These are phyloP conservation scores for Drosophila infuscata DNA, from an alignment of 2,888 invertebrate genomes.

Conservation along the genomic window DNA sequence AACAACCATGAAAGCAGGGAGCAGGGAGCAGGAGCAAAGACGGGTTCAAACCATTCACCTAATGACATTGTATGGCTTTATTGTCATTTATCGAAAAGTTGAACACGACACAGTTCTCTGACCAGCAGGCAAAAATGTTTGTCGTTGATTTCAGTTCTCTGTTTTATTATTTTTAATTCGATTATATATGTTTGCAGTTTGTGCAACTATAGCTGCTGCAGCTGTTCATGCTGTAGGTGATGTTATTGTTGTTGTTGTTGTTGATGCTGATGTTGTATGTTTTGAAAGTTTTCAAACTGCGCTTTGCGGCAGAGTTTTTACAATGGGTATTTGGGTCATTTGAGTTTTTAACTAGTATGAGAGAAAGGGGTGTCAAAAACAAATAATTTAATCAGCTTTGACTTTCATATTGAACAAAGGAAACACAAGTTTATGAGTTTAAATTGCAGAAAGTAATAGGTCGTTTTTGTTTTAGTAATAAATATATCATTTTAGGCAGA, in stretches of 20 bases:
- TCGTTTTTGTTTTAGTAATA: neutral
- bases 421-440: constrained; percentile 1
- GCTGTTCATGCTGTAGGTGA: neutral
- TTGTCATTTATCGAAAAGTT: constrained; percentile 80
- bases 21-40: no score
- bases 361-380: constrained; percentile 4
- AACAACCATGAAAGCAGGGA: constrained; percentile 9
- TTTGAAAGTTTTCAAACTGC: constrained; percentile 47
- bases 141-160: constrained; percentile 57
- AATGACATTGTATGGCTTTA: constrained; percentile 78
- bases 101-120: constrained; percentile 38
- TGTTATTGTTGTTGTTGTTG: constrained; percentile 1
- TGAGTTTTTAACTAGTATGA: neutral
- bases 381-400: constrained; percentile 56
- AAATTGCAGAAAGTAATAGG: neutral
- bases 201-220: constrained; percentile 20
- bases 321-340: constrained; percentile 10
- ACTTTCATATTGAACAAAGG: constrained; percentile 24
- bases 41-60: constrained; percentile 67
- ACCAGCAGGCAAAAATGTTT: constrained; percentile 57
- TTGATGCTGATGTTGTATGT: constrained; percentile 27
- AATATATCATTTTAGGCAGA: neutral
- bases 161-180: constrained; percentile 71
- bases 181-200: constrained; percentile 54
- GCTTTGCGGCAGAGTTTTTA: constrained; percentile 33